Evolutionary conservation across 2,797 vertebrate species (phyloP).

Genomic region (Bradypodion ventrale): DNA sequence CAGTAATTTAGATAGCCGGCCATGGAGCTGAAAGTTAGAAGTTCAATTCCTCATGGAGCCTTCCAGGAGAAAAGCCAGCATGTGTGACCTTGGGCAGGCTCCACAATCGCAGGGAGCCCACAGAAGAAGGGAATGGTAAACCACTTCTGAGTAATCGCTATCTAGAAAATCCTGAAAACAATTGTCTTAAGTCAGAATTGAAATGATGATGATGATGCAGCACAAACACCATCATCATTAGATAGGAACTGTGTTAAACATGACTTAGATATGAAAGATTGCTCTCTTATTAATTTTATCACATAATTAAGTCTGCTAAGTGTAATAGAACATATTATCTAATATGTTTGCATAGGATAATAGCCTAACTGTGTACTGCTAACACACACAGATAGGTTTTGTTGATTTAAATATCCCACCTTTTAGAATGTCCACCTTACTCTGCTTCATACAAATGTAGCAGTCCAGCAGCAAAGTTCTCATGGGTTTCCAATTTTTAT

Average conservation of each 20-base stretch:
- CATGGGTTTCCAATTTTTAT: neutral
- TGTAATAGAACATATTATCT: neutral
- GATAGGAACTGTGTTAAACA: neutral
- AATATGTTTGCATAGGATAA: neutral
- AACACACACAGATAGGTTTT: neutral
- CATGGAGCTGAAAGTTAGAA: no score
- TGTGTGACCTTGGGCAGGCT: no score
- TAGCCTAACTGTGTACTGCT: neutral
- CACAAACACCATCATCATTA: no score
- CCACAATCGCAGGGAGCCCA: no score
- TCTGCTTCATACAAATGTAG: neutral
- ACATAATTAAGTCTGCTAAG: neutral
- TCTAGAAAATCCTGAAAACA: no score
- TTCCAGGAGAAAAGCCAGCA: no score
- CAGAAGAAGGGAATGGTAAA: no score
- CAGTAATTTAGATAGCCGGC: no score
- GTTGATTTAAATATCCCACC: neutral
- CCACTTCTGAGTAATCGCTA: no score
- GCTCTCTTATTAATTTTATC: neutral
- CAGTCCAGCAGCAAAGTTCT: neutral
- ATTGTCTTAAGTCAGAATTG: no score
- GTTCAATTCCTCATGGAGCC: no score
- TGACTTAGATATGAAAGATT: neutral
- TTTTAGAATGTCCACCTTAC: neutral
- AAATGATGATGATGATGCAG: no score